phyloP scores from a whole-genome alignment of 1,140 invertebrate genomes.

The Drosophila auraria region DNA sequence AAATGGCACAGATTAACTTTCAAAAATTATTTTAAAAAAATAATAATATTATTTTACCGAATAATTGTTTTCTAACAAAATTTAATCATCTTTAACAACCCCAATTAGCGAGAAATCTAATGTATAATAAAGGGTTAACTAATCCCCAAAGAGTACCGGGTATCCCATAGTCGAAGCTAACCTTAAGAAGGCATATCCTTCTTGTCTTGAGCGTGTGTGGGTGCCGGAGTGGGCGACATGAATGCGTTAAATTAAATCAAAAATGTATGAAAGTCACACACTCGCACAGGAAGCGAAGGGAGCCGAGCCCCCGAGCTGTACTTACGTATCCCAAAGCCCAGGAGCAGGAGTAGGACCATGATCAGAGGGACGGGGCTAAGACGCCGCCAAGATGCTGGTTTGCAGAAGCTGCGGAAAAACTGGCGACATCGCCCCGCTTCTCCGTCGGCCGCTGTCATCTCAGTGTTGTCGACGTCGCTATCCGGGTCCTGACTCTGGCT shows the following conservation, averaged over 20 bases:
- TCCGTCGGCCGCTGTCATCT: conserved; percentile 46
- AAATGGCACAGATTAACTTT: neutral
- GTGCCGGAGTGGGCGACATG: conserved; percentile 15
- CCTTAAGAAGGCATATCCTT: neutral
- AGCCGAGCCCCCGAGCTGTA: conserved; percentile 53
- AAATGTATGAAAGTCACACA: conserved; percentile 59
- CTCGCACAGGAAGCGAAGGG: conserved; percentile 1
- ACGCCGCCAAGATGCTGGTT: conserved; percentile 60
- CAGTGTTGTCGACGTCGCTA: conserved; percentile 54
- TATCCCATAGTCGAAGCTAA: neutral
- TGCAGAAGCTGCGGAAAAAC: conserved; percentile 46
- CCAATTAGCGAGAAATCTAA: neutral
- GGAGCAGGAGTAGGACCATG: conserved; percentile 32
- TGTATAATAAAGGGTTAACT: neutral
- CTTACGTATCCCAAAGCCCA: conserved; percentile 66
- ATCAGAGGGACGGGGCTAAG: conserved; percentile 27
- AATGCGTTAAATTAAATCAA: conserved; percentile 76
- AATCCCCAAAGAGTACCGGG: neutral
- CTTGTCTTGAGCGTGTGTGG: neutral
- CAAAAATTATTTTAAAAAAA: neutral
- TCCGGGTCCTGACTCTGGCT: conserved; percentile 22
- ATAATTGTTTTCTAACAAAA: neutral
- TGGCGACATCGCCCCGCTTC: conserved; percentile 52
- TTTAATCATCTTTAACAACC: neutral
- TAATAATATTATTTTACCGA: neutral